Evolutionary conservation across 2,888 invertebrate genomes (phyloP), one percentile per base, ranked within the genome.

Genomic region (Neuroscelio doddi): DNA sequence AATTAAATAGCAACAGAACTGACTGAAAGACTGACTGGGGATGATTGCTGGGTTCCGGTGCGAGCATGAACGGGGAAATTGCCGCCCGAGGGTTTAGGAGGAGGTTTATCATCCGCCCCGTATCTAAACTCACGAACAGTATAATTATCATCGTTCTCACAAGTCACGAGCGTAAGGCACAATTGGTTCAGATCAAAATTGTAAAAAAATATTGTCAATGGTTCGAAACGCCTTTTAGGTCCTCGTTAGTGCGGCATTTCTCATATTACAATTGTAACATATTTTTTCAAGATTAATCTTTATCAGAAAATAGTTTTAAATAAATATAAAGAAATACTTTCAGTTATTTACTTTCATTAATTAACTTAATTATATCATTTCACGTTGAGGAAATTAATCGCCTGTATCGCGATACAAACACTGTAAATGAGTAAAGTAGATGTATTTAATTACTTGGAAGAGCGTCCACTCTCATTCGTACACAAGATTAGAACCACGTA

Each of bases 1-100:
- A 84, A 84, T 84, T 84, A 84, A 84, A 84, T 84, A 83, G 83
- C 79, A 82, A 82, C 81, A 77, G 79, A 83, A 81, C 82, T 83
- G 83, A 83, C 83, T 83, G 82, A 83, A 82, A 83, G 83, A 81
- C 81, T 81, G 82, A 79, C 80, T 77, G 79, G 80, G 79, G 83
- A 84, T 84, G 84, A 84, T 84, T 84, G 82, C 82, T 70, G 78
- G 84, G 83, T 84, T 83, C 80, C 80, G 82, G 81, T 76, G 80
- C 80, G 80, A 81, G 82, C 83, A 79, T 82, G 79, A 81, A 69
- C 66, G 67, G 69, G 58, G 62, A 80, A 82, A 81, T 83, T 78
- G 80, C 77, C 73, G 81, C 82, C 81, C 73, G 76, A 72, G 77
- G 79, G 77, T 75, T 75, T 74, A 65, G 75, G 74, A 79, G 79